These are phyloP conservation scores for Adrianichthys oophorus DNA, from an alignment of 2,797 vertebrate genomes.

Conservation along the genomic window DNA sequence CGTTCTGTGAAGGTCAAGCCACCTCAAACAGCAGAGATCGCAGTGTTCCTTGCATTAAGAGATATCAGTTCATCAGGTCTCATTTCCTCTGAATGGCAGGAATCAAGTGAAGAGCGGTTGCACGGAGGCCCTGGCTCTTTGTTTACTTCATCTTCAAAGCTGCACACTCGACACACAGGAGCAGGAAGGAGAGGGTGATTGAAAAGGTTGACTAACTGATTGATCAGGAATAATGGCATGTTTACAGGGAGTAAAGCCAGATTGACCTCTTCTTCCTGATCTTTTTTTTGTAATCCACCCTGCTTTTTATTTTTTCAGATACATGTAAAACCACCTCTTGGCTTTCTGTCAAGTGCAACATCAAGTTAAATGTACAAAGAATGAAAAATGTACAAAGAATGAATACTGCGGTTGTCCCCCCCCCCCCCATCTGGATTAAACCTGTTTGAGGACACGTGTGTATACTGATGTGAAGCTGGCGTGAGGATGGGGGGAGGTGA, in stretches of 20 bases:
- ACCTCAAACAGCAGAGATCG: slow-evolving; percentile 45
- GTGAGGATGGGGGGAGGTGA: slow-evolving; percentile 11
- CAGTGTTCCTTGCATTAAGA: slow-evolving; percentile 46
- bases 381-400: no score
- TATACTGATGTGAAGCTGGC: slow-evolving; percentile 25
- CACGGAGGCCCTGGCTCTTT: slow-evolving; percentile 10
- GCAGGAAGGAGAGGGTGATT: slow-evolving; percentile 1
- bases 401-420: no score
- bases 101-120: slow-evolving; percentile 13
- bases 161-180: neutral
- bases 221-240: slow-evolving; percentile 10
- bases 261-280: neutral
- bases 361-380: neutral
- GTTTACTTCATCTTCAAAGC: slow-evolving; percentile 22
- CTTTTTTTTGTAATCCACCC: neutral
- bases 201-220: slow-evolving; percentile 9
- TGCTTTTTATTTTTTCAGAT: no score
- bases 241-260: slow-evolving; percentile 13
- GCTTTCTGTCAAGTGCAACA: neutral
- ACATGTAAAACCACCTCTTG: no score
- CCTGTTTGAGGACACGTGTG: slow-evolving; percentile 1
- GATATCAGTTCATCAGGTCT: slow-evolving; percentile 42
- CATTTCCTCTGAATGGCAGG: slow-evolving; percentile 41
- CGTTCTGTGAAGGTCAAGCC: slow-evolving; percentile 28
- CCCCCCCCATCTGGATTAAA: slow-evolving; percentile 8